Conservation (phyloP, 2,797 vertebrate genomes). For the Bovichtus diacanthus region DNA sequence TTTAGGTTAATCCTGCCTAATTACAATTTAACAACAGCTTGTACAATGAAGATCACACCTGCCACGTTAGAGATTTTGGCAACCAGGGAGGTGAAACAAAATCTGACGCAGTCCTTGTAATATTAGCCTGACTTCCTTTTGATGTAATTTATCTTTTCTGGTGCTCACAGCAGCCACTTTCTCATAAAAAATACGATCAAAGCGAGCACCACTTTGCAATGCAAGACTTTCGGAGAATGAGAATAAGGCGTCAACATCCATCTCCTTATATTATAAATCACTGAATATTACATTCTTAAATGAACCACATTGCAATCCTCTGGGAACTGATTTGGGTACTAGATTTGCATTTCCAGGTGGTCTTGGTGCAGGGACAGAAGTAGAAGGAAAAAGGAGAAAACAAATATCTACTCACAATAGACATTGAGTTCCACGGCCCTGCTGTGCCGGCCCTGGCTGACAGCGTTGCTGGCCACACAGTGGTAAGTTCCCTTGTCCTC, state of each 20-base stretch:
- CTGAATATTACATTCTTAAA: not conserved
- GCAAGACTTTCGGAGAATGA: not conserved
- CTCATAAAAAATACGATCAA: not conserved
- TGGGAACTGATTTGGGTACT: not conserved
- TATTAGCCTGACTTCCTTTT: not conserved
- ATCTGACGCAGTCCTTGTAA: not conserved
- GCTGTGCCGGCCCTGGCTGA: slow-evolving; percentile 86
- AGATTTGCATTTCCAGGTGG: not conserved
- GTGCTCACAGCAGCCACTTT: not conserved
- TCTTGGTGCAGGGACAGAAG: not conserved
- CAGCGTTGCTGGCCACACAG: slow-evolving; percentile 89
- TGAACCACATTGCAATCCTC: not conserved
- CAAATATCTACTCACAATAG: slow-evolving; percentile 90
- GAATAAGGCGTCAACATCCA: not conserved
- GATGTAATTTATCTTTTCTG: not conserved
- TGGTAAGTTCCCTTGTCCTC: slow-evolving; percentile 91
- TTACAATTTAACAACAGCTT: slow-evolving; percentile 4
- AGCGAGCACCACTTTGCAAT: not conserved
- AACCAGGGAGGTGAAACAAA: not conserved
- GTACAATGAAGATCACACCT: not conserved
- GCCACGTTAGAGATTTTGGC: not conserved
- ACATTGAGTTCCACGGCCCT: slow-evolving; percentile 86
- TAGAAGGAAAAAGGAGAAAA: not conserved
- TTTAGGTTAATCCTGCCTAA: not conserved
- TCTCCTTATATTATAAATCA: not conserved